Conservation (phyloP, 2,797 vertebrate species). For the Distichodus sexfasciatus region DNA sequence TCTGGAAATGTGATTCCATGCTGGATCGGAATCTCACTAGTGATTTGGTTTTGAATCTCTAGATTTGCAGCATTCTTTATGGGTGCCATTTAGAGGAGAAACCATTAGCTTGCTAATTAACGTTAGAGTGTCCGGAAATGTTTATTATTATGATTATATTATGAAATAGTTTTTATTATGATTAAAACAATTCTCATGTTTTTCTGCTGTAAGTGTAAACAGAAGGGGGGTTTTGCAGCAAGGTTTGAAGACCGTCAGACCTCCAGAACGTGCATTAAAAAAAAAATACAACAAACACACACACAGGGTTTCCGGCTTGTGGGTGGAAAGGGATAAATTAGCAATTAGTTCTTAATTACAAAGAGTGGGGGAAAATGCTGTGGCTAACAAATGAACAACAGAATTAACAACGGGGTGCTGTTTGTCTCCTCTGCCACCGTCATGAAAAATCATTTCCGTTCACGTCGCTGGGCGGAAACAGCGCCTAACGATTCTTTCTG, state of each 20-base stretch:
- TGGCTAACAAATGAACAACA: slow-evolving; percentile 45
- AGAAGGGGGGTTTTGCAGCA: no score
- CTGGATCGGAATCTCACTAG: no score
- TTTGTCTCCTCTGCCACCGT: not conserved
- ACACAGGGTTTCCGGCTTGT: slow-evolving; percentile 29
- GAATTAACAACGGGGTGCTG: slow-evolving; percentile 24
- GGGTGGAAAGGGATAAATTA: slow-evolving; percentile 53
- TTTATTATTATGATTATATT: no score
- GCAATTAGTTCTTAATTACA: slow-evolving; percentile 56
- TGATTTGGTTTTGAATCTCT: no score
- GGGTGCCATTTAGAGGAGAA: no score
- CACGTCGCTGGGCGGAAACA: slow-evolving; percentile 7
- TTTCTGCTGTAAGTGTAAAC: no score
- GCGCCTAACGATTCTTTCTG: slow-evolving; percentile 34
- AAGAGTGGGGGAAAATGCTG: slow-evolving; percentile 43
- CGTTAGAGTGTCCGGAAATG: no score
- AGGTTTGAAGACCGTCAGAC: slow-evolving; percentile 16
- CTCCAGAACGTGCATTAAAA: not conserved
- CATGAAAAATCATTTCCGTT: slow-evolving; percentile 8
- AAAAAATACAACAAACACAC: slow-evolving; percentile 26
- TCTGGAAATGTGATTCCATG: no score
- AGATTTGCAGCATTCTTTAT: no score
- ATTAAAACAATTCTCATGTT: no score
- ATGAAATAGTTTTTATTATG: no score
- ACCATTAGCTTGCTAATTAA: no score